Base-by-base conservation (phyloP, 2,113 vertebrate genomes). In the Atherinomorus stipes region DNA sequence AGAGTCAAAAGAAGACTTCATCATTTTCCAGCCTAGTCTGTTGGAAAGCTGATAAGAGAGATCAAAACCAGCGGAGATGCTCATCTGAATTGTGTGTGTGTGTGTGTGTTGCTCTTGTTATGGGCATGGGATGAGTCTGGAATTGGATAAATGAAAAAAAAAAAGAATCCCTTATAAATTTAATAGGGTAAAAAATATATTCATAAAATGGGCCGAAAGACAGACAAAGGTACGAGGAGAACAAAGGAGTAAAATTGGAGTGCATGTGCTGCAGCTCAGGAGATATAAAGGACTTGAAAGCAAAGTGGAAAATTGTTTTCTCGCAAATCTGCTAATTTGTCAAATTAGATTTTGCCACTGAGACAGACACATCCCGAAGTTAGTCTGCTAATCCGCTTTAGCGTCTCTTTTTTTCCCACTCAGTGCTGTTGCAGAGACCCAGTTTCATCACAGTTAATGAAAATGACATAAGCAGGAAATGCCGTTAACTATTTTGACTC, bases 31-130 rank as follows among this genome's bases (percentile, higher is more conserved):
- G 47, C n/a, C 53, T 8, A 0, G 80, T 84, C 86, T 92, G 90
- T 40, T 59, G 59, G 64, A 60, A 22, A 8, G 61, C 85, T 89
- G 89, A 92, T 90, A 92, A 90, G 78, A 52, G 23, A 86, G 86
- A 88, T 90, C 81, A 86, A 78, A 77, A 69, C 67, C 59, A 37
- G 44, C 15, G 12, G 54, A 81, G 87, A 90, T 85, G 78, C 34
- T 74, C 75, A 85, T 86, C 88, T 34, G 2, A 64, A 68, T 53
- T 56, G 12, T 65, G 47, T 40, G 16, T 18, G 52, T 56, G 12
- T 65, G 47, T 40, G 16, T 18, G 52, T 2, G 45, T 11, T 69
- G 73, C 47, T 70, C 47, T 59, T 68, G 57, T 64, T 56, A 26
- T 25, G 59, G 59, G 53, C 18, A 21, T 64, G 47, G 40, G 42